phyloP scores from a whole-genome alignment of 2,113 vertebrate genomes.

The Sarotherodon lohbergeri region DNA sequence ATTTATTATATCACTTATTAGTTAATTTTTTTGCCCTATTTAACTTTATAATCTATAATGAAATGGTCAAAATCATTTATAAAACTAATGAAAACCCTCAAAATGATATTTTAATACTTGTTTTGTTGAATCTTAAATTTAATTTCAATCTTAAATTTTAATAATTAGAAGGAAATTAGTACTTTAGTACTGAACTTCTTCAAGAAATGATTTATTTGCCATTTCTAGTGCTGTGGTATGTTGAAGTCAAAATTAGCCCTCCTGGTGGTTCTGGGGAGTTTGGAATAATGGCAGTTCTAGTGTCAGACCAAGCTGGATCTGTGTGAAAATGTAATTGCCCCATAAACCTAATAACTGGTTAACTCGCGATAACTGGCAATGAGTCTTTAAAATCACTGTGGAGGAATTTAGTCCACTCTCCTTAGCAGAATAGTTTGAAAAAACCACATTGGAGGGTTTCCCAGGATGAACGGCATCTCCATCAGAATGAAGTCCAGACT shows the following conservation, averaged over 20 bases:
- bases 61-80: neutral
- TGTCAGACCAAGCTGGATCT: neutral
- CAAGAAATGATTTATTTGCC: neutral
- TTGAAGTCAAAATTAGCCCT: neutral
- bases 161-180: neutral
- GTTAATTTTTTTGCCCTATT: neutral
- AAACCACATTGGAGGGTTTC: neutral
- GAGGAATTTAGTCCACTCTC: neutral
- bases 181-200: neutral
- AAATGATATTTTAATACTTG: neutral
- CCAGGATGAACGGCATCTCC: neutral
- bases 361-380: rapidly evolving
- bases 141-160: neutral
- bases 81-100: neutral
- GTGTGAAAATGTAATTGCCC: neutral
- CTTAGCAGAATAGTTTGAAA: neutral
- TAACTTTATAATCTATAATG: neutral
- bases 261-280: neutral
- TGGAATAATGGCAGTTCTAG: neutral
- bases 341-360: neutral
- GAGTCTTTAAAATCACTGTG: neutral
- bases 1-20: neutral
- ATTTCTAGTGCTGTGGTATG: neutral
- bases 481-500: neutral
- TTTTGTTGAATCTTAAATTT: neutral